Base-by-base conservation (phyloP, 2,888 invertebrate species). In the Eledone cirrhosa region DNA sequence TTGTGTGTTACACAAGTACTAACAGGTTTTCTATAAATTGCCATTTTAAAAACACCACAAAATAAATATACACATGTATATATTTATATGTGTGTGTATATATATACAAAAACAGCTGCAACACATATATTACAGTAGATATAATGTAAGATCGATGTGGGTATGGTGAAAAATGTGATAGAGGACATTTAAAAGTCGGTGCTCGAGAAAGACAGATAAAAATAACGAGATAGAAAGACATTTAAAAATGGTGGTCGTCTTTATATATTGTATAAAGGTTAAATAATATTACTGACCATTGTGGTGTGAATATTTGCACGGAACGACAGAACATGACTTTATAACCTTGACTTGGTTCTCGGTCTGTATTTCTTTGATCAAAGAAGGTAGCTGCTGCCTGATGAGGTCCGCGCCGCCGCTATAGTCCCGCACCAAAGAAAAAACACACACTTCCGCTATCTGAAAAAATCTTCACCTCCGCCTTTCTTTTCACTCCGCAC, bases 301-400 rank as follows among this genome's bases (percentile, higher is more conserved):
- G 85, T 83, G 86, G 87, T 80, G 85, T 80, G 79, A 86, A 83
- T 74, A 84, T 77, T 78, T 82, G 82, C 48, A 84, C 86, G 78
- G 86, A 82, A 83, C 87, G 85, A 77, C 86, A 86, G 82, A 88
- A 86, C 85, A 88, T 87, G 84, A 84, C 82, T 81, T 80, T 41
- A 11, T 84, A 83, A 85, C 83, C 80, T 83, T 83, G 80, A 78
- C n/a, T 72, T 31, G n/a, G 3, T 72, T 29, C 5, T 29, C 67
- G n/a, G n/a, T n/a, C n/a, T n/a, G n/a, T n/a, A n/a, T n/a, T n/a
- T n/a, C n/a, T 41, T 5, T 41, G 41, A 41, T 41, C 41, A 11
- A 41, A 41, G 41, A 41, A 41, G 41, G 11, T 41, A 41, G 72
- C 19, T 65, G 72, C 31, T 31, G 72, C 31, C 72, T 41, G n/a